Evolutionary conservation across 2,797 vertebrate genomes (phyloP).

Genomic region (Rhinichthys osculus): DNA sequence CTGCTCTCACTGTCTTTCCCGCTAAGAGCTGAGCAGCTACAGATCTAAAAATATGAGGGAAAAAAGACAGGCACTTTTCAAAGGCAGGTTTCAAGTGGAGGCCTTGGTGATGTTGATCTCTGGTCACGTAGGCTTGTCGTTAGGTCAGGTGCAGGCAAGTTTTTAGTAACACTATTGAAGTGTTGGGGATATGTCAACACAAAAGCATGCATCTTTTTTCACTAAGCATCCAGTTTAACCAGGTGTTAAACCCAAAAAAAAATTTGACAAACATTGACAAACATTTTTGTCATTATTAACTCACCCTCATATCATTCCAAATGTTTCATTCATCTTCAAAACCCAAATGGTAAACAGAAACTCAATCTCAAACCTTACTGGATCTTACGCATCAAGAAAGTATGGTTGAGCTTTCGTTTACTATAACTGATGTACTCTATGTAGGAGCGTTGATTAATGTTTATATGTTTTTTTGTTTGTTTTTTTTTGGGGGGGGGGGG

Average conservation of each 20-base stretch:
- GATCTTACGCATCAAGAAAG: not conserved
- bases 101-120: conserved; percentile 16
- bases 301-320: not conserved
- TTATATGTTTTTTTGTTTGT: not conserved
- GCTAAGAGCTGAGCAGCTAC: conserved; percentile 65
- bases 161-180: conserved; percentile 16
- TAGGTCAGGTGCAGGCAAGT: conserved; percentile 23
- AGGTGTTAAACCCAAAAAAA: not conserved
- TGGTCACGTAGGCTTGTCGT: conserved; percentile 16
- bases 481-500: too few species aligned
- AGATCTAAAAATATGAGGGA: conserved; percentile 59
- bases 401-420: not conserved
- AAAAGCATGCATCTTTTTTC: not conserved
- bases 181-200: not conserved
- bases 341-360: not conserved
- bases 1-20: conserved; percentile 63
- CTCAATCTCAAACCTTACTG: not conserved
- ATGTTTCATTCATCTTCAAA: not conserved
- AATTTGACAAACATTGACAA: too few species aligned
- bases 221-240: not conserved
- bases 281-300: not conserved
- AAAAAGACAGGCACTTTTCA: conserved; percentile 36
- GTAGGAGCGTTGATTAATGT: not conserved
- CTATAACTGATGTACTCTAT: not conserved
- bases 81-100: conserved; percentile 35